These are phyloP conservation scores for Diglossa brunneiventris DNA, from an alignment of 2,113 vertebrate species.

Conservation along the genomic window DNA sequence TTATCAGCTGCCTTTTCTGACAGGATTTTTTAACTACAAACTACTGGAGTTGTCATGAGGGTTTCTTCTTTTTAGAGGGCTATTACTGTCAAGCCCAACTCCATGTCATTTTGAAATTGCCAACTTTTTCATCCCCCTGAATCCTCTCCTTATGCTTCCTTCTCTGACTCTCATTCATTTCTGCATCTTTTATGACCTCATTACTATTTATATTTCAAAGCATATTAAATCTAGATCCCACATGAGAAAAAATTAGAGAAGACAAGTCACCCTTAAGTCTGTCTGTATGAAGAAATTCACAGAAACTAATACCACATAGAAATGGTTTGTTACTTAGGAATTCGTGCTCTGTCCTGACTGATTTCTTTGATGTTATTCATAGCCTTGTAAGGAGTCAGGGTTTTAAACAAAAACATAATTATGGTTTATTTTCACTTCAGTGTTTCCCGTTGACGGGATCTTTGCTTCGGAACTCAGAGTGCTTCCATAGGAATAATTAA, in stretches of 20 bases:
- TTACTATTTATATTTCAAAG: conserved; percentile 18
- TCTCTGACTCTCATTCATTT: neutral
- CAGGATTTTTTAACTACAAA: neutral
- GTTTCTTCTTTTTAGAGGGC: neutral
- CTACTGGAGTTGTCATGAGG: neutral
- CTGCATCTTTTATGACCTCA: neutral
- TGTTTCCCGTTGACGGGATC: neutral
- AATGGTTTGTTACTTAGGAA: neutral
- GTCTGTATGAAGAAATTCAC: neutral
- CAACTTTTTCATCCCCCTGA: neutral
- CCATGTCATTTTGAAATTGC: neutral
- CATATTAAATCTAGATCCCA: neutral
- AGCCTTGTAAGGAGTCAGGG: neutral
- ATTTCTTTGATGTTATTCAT: conserved; percentile 15
- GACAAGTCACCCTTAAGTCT: neutral
- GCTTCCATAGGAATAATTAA: neutral
- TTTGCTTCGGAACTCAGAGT: neutral
- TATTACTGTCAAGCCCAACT: neutral
- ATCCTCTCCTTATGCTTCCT: neutral
- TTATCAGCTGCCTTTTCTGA: neutral
- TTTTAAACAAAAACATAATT: conserved; percentile 3
- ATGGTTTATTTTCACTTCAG: neutral
- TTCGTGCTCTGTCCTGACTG: neutral
- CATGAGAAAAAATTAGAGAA: neutral
- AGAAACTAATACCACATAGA: neutral